Evolutionary conservation across 2,797 vertebrate genomes (phyloP), one percentile per base, ranked within the genome.

Genomic region (Xyrichtys novacula): DNA sequence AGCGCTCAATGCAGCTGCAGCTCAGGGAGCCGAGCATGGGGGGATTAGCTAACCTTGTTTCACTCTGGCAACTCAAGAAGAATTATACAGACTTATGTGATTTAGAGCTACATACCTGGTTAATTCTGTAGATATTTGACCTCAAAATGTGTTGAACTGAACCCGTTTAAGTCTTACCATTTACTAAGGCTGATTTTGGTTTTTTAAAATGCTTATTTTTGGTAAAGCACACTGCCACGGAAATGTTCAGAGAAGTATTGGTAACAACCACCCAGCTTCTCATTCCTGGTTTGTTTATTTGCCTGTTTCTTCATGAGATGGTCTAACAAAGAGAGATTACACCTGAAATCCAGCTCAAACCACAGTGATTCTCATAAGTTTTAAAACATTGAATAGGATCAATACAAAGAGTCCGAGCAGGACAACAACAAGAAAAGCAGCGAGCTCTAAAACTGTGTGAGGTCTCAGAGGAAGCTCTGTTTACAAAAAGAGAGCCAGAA

Each of bases 321-420:
- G n/a, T 7, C 32, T 65, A 34, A 71, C 59, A 40, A 28, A 15
- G 76, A 31, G 47, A 62, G 71, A 74, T 50, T 75, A 58, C 58
- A 57, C 25, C 52, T 43, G 2, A 44, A 14, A 23, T 23, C 20
- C 43, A 42, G 32, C 11, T 44, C 23, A 11, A 49, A 28, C 39
- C 32, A 68, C 23, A 67, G 39, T 52, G 38, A 81, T 70, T 67
- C 77, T 74, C 76, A 23, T 16, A 59, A 59, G 52, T 55, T 64
- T 85, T 85, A 28, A 79, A 81, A 84, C 76, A 87, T 88, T 71
- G 70, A 88, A 65, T 38, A 49, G 4, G 23, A 76, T 69, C 34
- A 7, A 79, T 71, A 65, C 11, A 53, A 31, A 48, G 34, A 46
- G 49, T 29, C n/a, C 55, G 58, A 74, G 54, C 34, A 28, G 17